Evolutionary conservation across 30 jellyfish, hydroid and myxozoan genomes (phyloP), one percentile per base, ranked within the genome.

Genomic region (Turritopsis rubra): DNA sequence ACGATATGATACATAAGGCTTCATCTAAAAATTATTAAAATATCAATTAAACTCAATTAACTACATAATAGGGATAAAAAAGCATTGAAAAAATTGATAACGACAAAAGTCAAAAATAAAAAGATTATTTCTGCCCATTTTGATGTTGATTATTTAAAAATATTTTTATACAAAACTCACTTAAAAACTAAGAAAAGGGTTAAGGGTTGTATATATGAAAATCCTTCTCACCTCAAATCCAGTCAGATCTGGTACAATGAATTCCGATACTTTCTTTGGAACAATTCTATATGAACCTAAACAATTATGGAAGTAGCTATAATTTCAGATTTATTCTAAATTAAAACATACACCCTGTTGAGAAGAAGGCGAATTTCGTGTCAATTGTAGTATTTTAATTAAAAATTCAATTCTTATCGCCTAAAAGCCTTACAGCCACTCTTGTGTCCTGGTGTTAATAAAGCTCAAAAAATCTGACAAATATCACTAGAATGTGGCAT

Each of bases 1-100:
- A 75, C 94, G 95, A 84, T 89, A 87, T 18, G 98, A 85, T 23
- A 92, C 98, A 85, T 92, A 92, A 8, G 98, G 98, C 79, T 88
- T 92, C 84, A 92, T 81, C 98, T 92, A 65, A 65, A 71, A 81
- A 66, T 21, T 1, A 78, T 24, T 41, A 22, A n/a, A 76, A 75
- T 53, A 54, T 5, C 27, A 25, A 13, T 13, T 1, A 21, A 21
- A 75, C 18, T 27, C 9, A 16, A 75, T 21, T 0, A 29, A 0
- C 68, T 31, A 21, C 60, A 13, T 21, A n/a, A 21, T 68, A 0
- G 29, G 8, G 9, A 66, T 66, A 1, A n/a, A 16, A n/a, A 54
- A 54, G 21, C 72, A 16, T 54, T 16, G 72, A 16, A 17, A 54
- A 18, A 0, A 60, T 23, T 18, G 21, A 60, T 60, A 23, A 60